A percentile compares a stretch with the other conserved stretches of the same genome.
These are phyloP conservation scores for Polietes domitor DNA, from an alignment of 2,888 invertebrate species.

Conservation along the genomic window DNA sequence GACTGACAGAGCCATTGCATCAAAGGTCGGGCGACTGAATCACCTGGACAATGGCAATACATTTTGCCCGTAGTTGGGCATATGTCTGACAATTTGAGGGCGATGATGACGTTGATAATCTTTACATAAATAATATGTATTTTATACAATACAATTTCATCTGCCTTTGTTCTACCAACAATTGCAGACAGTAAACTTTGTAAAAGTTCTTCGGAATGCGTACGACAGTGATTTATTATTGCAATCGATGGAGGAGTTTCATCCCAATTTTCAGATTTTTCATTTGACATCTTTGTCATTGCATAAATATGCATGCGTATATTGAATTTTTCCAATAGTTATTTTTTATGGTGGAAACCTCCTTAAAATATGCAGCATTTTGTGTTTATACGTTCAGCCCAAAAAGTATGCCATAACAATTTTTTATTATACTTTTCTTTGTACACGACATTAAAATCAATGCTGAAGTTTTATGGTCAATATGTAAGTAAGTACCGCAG, in stretches of 20 bases:
- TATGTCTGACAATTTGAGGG: slow-evolving; percentile 11
- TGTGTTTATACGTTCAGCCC: background rate
- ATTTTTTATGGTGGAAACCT: too few relatives aligned
- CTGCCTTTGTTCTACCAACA: too few relatives aligned
- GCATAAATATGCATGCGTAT: background rate
- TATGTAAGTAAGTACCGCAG: too few relatives aligned
- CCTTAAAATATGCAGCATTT: too few relatives aligned
- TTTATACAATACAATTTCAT: background rate
- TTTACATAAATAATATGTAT: background rate
- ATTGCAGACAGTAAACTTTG: background rate
- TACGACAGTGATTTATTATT: slow-evolving; percentile 10
- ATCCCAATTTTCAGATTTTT: too few relatives aligned
- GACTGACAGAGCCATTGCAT: background rate
- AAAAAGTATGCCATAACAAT: background rate
- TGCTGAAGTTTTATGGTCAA: too few relatives aligned
- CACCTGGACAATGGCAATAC: background rate
- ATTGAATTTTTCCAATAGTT: background rate
- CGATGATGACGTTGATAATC: background rate
- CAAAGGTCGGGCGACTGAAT: background rate
- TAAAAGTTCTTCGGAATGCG: background rate
- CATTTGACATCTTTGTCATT: too few relatives aligned
- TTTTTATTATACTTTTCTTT: background rate
- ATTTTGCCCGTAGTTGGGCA: background rate
- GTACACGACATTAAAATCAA: background rate
- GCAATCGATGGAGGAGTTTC: background rate